Base-by-base conservation (phyloP, 2,113 vertebrate genomes). In the Sterrhoptilus dennistouni region DNA sequence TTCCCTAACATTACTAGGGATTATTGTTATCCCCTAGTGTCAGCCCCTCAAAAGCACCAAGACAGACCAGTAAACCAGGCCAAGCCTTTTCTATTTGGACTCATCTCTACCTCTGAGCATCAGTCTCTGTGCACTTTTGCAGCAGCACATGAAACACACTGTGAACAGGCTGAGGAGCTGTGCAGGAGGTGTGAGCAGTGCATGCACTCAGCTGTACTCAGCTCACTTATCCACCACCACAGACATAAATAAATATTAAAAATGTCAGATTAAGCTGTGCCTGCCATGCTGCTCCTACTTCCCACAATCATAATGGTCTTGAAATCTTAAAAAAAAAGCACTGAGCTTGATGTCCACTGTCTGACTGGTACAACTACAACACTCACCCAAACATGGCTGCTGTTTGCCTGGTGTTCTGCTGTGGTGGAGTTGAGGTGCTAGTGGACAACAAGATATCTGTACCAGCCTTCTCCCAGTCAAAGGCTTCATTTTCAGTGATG, bases 301-400 rank as follows among this genome's bases (percentile, higher is more conserved):
- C 44, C 47, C 56, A 81, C 40, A 42, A 87, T 21, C 61, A 31
- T 14, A 68, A 42, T 2, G 7, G 24, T 29, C 29, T 78, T 53
- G 40, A 72, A 77, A 53, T 45, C 24, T 72, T 54, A 19, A 13
- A 83, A 60, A 83, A 86, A 83, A 14, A 12, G 2, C 53, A 45
- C 35, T 69, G 69, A 85, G 36, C 59, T 79, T 53, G 14, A 9
- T 66, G n/a, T 28, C 50, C 49, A 24, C 3, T 54, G 31, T 14
- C 14, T 53, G 28, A 44, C 44, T 33, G 45, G 14, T 2, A 1
- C 4, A 35, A 53, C 29, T 27, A 31, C 40, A 47, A 63, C n/a
- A 98, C 99, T 99, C 97, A 99, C 99, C 99, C 99, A 92, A 99
- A 99, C 98, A 99, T 99, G 89, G 99, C 99, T 42, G 98, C 99